Conservation (phyloP, 2,888 invertebrate species). For the Pachycephus smyrnensis region DNA sequence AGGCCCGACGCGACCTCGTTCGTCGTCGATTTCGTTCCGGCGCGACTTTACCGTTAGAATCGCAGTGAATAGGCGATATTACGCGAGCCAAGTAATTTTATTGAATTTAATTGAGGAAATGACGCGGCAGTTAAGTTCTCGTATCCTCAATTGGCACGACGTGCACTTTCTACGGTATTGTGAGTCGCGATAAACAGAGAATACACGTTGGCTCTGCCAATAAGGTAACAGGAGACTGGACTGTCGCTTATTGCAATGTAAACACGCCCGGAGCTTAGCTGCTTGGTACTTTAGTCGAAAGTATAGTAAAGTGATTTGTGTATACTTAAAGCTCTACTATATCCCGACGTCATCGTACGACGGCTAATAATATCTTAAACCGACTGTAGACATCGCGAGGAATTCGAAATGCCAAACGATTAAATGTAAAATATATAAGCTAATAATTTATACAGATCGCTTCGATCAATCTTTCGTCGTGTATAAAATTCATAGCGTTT, state of each 20-base stretch:
- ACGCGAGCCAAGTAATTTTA: slow-evolving; percentile 23
- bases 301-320: background rate
- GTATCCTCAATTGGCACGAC: slow-evolving; percentile 26
- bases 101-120: slow-evolving; percentile 28
- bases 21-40: background rate
- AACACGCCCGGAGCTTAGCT: background rate
- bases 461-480: background rate
- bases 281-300: background rate
- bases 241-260: background rate
- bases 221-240: background rate
- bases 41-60: background rate
- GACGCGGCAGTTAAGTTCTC: slow-evolving; percentile 15
- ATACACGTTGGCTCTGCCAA: background rate
- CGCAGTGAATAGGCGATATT: slow-evolving; percentile 10
- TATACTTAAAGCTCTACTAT: background rate
- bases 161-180: slow-evolving; percentile 20
- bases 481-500: background rate
- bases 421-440: background rate
- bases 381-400: background rate
- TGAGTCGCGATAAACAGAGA: background rate
- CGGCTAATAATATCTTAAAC: background rate
- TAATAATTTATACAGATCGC: background rate
- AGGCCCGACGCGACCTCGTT: background rate
- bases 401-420: background rate
- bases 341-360: background rate